phyloP scores from a whole-genome alignment of 2,888 invertebrate genomes.

The Dicyrtomina minuta region DNA sequence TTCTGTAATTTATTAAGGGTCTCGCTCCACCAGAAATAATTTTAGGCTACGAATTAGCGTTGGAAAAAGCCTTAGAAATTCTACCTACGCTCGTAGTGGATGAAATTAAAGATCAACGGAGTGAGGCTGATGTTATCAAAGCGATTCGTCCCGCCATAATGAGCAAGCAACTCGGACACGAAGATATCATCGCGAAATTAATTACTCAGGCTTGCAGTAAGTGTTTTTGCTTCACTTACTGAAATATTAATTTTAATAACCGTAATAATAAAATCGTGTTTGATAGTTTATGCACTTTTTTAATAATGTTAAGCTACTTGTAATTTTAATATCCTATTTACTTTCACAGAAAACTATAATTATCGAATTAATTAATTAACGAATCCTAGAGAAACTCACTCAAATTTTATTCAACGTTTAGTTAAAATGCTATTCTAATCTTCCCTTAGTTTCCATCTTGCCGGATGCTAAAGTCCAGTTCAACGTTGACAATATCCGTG shows the following conservation, averaged over 20 bases:
- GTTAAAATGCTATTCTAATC: not conserved
- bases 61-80: constrained; percentile 85
- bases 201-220: constrained; percentile 79
- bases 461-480: constrained; percentile 79
- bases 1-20: constrained; percentile 62
- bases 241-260: not conserved
- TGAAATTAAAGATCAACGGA: constrained; percentile 69
- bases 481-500: constrained; percentile 95
- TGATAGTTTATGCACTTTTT: not conserved
- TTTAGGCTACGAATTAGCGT: constrained; percentile 89
- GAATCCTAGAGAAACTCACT: not conserved
- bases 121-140: constrained; percentile 70
- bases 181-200: constrained; percentile 83
- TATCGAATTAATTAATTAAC: not conserved
- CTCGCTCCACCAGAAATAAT: constrained; percentile 95
- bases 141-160: constrained; percentile 82
- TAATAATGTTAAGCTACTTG: no score
- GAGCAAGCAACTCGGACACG: constrained; percentile 97
- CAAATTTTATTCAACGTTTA: not conserved
- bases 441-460: constrained; percentile 69
- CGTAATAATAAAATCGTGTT: no score
- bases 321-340: not conserved
- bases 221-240: constrained; percentile 44
- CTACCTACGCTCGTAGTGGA: constrained; percentile 77
- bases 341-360: not conserved